A percentile compares a stretch with the other conserved stretches of the same genome.
phyloP scores from a whole-genome alignment of 2,888 invertebrate species.

The Pimpla rufipes region DNA sequence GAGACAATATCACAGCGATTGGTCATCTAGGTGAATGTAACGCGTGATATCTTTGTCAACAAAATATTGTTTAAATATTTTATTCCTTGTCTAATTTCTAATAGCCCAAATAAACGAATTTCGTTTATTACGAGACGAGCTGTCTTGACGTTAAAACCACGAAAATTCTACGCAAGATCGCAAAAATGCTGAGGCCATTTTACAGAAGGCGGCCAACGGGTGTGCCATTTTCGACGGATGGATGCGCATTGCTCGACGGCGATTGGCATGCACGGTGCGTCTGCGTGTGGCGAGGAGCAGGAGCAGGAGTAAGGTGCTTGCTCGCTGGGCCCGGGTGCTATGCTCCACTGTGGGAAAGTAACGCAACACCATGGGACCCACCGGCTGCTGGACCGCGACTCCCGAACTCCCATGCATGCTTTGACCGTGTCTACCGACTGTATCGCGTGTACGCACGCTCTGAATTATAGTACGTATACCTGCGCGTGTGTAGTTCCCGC shows the following conservation, averaged over 20 bases:
- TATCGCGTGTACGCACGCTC: conserved; percentile 67
- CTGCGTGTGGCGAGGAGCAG: conserved; percentile 29
- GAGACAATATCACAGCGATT: neutral
- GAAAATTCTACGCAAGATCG: neutral
- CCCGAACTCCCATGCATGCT: conserved; percentile 79
- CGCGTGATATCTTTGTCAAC: too few relatives aligned
- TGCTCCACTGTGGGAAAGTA: conserved; percentile 81
- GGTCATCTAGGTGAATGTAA: neutral
- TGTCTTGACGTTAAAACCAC: neutral
- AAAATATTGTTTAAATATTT: too few relatives aligned
- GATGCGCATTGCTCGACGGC: neutral
- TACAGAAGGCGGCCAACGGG: neutral
- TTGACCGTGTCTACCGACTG: conserved; percentile 66
- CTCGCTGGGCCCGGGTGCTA: conserved; percentile 26
- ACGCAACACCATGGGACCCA: conserved; percentile 82
- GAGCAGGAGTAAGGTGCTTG: conserved; percentile 18
- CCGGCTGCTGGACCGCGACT: conserved; percentile 80
- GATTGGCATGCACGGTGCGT: conserved; percentile 39
- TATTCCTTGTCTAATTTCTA: too few relatives aligned
- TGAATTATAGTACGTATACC: conserved; percentile 54
- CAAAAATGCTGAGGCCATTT: neutral
- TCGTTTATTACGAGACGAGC: neutral
- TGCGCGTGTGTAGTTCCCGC: neutral
- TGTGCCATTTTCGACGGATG: neutral
- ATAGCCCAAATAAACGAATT: too few relatives aligned